Evolutionary conservation across 2,113 vertebrate genomes (phyloP), one percentile per base, ranked within the genome.

Genomic region (Lophochroa leadbeateri): DNA sequence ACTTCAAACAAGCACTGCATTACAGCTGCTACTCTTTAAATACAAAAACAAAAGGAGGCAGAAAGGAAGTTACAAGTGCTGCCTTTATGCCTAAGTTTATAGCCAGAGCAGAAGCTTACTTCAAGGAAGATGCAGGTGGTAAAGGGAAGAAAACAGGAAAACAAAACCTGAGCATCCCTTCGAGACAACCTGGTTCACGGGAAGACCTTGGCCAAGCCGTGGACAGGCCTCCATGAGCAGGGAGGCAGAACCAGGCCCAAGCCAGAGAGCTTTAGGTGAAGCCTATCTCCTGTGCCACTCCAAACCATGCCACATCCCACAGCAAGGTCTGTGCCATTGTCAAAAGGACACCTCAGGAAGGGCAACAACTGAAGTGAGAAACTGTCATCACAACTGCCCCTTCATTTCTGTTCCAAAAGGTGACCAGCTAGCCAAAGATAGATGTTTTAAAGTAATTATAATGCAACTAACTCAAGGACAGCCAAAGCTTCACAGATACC

Each of bases 31-130:
- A 31, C 24, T 82, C 93, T 64, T 89, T 44, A 82, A 88, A 64
- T 50, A 46, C 72, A 82, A 81, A 88, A 77, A 5, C 78, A 60
- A 74, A 76, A 75, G 27, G 57, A 94, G 63, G 43, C 58, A 79
- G 78, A 96, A 86, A 95, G 91, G 86, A 95, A 96, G 67, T 11
- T 77, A 41, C 61, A 91, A 92, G 65, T 49, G 80, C 68, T 81
- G 93, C 76, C 79, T 93, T 83, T 43, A 86, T 13, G 60, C 57
- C 63, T 10, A 46, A 83, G 91, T 94, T 96, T 94, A 87, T 24
- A 85, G 19, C 63, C 94, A 94, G 69, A 96, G 84, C 1, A 7
- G 96, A 96, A 93, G 74, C 82, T 87, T 72, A 79, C 94, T 96
- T 90, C 20, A 58, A 86, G 75, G 11, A 77, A 89, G 79, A 77